Percentiles rank a stretch among this genome's conserved stretches.
Evolutionary conservation across 2,113 vertebrate species (phyloP).

Genomic region (Lipophrys pholis): DNA sequence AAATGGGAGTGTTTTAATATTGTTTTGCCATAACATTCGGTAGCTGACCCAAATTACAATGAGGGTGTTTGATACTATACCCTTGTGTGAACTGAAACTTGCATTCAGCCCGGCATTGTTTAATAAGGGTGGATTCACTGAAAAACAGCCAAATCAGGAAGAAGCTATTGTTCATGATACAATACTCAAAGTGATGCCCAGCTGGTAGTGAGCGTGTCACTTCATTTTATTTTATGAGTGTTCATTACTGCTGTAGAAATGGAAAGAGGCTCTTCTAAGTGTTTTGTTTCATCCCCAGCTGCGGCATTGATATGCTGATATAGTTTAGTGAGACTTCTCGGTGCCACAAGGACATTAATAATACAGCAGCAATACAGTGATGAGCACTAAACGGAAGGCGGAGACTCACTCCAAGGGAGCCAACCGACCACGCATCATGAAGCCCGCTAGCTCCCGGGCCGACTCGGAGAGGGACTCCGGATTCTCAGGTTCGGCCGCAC

Average conservation of each 20-base stretch:
- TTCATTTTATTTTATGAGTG: no score
- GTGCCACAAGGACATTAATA: conserved; percentile 4
- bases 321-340: conserved; percentile 20
- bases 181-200: no score
- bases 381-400: conserved; percentile 76
- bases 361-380: conserved; percentile 38
- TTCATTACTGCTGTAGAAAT: background rate
- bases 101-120: background rate
- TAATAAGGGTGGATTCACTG: background rate
- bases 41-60: no score
- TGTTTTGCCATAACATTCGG: no score
- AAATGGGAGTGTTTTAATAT: no score
- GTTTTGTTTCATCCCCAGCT: conserved; percentile 22
- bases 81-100: no score
- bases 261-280: background rate
- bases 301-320: conserved; percentile 20
- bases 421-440: conserved; percentile 60
- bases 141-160: background rate
- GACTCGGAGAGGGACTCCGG: conserved; percentile 94
- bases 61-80: no score
- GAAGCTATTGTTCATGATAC: no score
- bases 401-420: conserved; percentile 54
- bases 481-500: conserved; percentile 88
- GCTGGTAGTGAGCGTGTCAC: no score
- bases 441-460: conserved; percentile 42